Percentiles rank a stretch among this genome's conserved stretches.
phyloP scores from a whole-genome alignment of 2,113 vertebrate species.

The Hippolais icterina region DNA sequence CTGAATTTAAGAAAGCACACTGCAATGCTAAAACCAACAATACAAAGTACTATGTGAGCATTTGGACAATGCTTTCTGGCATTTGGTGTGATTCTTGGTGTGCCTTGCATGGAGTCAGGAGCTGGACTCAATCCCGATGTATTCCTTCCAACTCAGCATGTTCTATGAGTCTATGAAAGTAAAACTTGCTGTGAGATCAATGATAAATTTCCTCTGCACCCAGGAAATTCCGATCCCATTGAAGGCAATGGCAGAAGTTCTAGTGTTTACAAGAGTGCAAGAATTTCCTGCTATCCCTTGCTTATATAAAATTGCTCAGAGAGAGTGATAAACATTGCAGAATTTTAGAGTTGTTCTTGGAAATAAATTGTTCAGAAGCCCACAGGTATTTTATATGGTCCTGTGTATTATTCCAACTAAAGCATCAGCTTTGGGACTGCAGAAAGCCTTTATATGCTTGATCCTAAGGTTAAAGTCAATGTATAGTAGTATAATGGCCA shows the following conservation, averaged over 20 bases:
- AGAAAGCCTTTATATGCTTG: not conserved
- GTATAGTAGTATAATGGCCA: not conserved
- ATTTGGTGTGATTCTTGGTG: not conserved
- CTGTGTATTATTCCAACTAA: not conserved
- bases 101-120: accelerated
- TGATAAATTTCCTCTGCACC: not conserved
- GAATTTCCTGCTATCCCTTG: not conserved
- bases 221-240: not conserved
- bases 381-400: not conserved
- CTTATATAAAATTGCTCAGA: not conserved
- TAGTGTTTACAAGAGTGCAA: not conserved
- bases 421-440: not conserved
- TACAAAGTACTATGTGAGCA: not conserved
- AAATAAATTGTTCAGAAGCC: not conserved
- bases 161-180: not conserved
- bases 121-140: not conserved
- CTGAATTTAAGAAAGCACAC: not conserved
- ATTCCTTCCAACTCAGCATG: not conserved
- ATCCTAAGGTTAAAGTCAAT: not conserved
- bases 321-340: not conserved
- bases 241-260: not conserved
- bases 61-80: not conserved
- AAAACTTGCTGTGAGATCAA: not conserved
- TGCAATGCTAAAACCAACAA: not conserved
- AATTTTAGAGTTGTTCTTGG: not conserved